A percentile compares a stretch with the other conserved stretches of the same genome.
phyloP scores from a whole-genome alignment of 2,113 vertebrate genomes.

The Neomonachus schauinslandi region DNA sequence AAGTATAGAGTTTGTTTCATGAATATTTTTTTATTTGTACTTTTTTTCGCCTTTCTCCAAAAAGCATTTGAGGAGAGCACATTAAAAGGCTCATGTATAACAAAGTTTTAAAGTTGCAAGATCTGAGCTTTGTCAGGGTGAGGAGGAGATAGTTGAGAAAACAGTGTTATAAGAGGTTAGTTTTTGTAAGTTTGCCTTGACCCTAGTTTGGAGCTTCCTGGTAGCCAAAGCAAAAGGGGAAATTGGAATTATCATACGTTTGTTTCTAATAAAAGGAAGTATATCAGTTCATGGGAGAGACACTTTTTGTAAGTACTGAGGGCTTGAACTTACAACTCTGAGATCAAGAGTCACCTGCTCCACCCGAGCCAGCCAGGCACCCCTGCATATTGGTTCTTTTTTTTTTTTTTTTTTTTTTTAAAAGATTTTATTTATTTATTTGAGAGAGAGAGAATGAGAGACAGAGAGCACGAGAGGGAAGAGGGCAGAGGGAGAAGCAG shows the following conservation, averaged over 20 bases:
- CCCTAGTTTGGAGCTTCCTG: conserved; percentile 13
- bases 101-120: neutral
- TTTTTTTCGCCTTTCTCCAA: conserved; percentile 1
- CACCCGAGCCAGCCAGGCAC: neutral
- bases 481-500: too few species aligned
- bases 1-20: neutral
- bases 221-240: conserved; percentile 25
- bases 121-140: neutral
- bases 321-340: neutral
- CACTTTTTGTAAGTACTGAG: neutral
- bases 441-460: too few species aligned
- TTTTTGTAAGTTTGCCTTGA: conserved; percentile 31
- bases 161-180: neutral
- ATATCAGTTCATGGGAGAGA: neutral
- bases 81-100: neutral
- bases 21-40: conserved; percentile 30
- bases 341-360: neutral
- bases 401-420: too few species aligned
- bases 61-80: neutral
- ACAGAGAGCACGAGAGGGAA: too few species aligned
- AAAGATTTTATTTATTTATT: too few species aligned
- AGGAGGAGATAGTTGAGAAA: neutral
- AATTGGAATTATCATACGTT: neutral
- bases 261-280: conserved; percentile 33
- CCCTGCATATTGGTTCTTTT: neutral